Conservation (phyloP, 2,888 invertebrate species). For the Pyrochroa serraticornis region DNA sequence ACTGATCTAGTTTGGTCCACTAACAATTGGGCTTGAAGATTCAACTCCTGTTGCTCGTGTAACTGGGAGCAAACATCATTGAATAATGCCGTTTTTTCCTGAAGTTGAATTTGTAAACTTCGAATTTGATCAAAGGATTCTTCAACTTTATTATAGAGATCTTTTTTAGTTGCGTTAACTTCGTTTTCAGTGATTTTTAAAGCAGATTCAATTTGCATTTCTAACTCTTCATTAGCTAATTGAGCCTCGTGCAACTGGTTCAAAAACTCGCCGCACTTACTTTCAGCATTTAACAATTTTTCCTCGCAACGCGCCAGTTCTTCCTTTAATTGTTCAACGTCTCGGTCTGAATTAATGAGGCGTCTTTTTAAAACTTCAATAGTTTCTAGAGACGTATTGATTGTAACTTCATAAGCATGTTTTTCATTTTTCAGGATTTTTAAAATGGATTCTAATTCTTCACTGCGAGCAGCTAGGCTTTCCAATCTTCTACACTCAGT, state of each 20-base stretch:
- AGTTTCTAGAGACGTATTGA: conserved; percentile 64
- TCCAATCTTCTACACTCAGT: conserved; percentile 26
- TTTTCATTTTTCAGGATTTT: conserved; percentile 61
- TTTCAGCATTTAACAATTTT: conserved; percentile 49
- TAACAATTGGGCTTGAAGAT: conserved; percentile 36
- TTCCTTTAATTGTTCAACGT: conserved; percentile 63
- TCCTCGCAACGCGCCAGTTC: conserved; percentile 50
- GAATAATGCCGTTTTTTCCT: conserved; percentile 35
- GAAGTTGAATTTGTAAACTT: conserved; percentile 16
- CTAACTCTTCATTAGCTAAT: conserved; percentile 47
- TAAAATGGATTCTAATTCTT: conserved; percentile 56
- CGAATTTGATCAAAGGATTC: conserved; percentile 34
- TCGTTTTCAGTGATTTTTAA: conserved; percentile 45
- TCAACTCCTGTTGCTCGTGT: conserved; percentile 35
- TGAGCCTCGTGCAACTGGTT: conserved; percentile 45
- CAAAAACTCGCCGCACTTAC: conserved; percentile 44
- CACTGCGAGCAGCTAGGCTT: conserved; percentile 26
- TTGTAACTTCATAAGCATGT: conserved; percentile 64
- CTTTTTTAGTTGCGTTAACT: conserved; percentile 40
- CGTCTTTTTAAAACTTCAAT: conserved; percentile 65
- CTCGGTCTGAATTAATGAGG: conserved; percentile 65
- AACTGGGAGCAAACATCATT: conserved; percentile 41
- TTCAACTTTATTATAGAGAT: conserved; percentile 46
- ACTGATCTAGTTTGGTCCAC: conserved; percentile 32
- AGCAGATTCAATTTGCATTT: conserved; percentile 49